Evolutionary conservation across 2,888 invertebrate species (phyloP).

Genomic region (Dasysyrphus tricinctus): DNA sequence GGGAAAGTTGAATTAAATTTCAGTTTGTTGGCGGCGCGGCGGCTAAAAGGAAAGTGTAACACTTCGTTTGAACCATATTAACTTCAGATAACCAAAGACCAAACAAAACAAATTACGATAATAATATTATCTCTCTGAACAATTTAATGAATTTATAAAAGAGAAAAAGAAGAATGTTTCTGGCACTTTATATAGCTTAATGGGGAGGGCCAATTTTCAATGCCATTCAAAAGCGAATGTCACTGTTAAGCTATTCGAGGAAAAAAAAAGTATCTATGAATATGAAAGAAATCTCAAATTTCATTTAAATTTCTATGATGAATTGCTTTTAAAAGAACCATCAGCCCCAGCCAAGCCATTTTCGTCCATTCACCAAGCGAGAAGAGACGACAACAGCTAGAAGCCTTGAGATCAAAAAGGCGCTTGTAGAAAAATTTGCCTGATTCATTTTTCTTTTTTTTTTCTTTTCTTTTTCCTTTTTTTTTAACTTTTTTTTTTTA

Average conservation of each 20-base stretch:
- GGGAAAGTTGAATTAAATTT: too few species aligned
- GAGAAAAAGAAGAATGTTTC: conserved; percentile 11
- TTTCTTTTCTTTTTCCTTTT: conserved; percentile 4
- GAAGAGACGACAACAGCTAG: background rate
- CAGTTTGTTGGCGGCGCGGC: too few species aligned
- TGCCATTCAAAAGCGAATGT: conserved; percentile 52
- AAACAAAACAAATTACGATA: background rate
- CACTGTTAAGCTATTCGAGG: conserved; percentile 46
- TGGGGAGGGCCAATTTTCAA: conserved; percentile 43
- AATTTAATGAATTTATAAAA: background rate
- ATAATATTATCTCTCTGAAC: background rate
- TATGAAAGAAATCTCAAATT: conserved; percentile 51
- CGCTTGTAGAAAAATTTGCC: conserved; percentile 32
- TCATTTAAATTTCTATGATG: conserved; percentile 65
- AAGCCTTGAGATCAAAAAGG: conserved; percentile 59
- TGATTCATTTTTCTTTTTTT: conserved; percentile 26
- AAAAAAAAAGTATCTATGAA: conserved; percentile 27
- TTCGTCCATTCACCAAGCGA: background rate
- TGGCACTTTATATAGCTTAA: conserved; percentile 46
- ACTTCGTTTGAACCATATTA: too few species aligned
- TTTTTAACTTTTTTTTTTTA: background rate
- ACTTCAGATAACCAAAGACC: background rate
- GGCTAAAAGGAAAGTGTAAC: too few species aligned
- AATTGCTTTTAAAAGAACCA: conserved; percentile 33
- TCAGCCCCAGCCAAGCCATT: background rate